These are phyloP conservation scores for Diorhabda carinulata DNA, from an alignment of 1,140 invertebrate genomes.

Conservation along the genomic window DNA sequence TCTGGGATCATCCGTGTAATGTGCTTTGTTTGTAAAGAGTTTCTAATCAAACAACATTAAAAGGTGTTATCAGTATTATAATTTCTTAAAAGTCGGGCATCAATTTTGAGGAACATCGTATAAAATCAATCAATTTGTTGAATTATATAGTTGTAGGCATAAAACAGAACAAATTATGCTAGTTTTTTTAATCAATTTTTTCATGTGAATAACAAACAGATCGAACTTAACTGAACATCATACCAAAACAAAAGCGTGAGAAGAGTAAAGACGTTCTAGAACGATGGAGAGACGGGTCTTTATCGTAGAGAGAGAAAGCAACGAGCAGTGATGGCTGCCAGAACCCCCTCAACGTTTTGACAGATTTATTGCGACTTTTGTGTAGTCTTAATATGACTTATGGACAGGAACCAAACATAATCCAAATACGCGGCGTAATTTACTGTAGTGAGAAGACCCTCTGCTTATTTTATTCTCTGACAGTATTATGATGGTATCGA, in stretches of 20 bases:
- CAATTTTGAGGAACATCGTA: too few relatives aligned
- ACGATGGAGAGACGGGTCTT: not conserved
- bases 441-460: slow-evolving; percentile 23
- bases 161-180: too few relatives aligned
- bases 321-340: slow-evolving; percentile 38
- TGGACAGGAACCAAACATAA: slow-evolving; percentile 49
- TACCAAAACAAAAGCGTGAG: not conserved
- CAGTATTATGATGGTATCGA: not conserved
- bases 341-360: slow-evolving; percentile 45
- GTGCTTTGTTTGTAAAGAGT: too few relatives aligned
- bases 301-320: not conserved
- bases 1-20: too few relatives aligned
- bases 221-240: not conserved
- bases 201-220: not conserved
- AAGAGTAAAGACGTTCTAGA: not conserved
- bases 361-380: slow-evolving; percentile 50
- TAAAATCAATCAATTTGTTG: too few relatives aligned
- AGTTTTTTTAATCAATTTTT: not conserved
- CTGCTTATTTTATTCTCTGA: not conserved
- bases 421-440: slow-evolving; percentile 40
- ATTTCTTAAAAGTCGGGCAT: too few relatives aligned
- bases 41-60: too few relatives aligned
- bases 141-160: too few relatives aligned
- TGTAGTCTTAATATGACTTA: slow-evolving; percentile 51
- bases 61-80: too few relatives aligned